A percentile compares a stretch with the other conserved stretches of the same genome.
These are phyloP conservation scores for Tholera decimalis DNA, from an alignment of 2,888 invertebrate genomes.

Conservation along the genomic window DNA sequence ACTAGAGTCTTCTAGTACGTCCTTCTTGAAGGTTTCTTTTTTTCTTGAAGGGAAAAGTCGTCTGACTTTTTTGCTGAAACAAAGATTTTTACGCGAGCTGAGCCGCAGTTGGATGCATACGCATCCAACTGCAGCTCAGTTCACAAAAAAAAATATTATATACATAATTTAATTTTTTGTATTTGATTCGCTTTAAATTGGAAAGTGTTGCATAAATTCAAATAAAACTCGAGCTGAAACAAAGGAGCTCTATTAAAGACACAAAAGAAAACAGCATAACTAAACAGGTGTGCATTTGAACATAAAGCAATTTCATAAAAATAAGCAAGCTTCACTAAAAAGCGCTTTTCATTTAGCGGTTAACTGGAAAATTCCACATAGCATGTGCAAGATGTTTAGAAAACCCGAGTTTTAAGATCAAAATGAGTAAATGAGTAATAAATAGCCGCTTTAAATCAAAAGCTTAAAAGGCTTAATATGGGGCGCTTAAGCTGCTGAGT, in stretches of 20 bases:
- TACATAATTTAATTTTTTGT: too few relatives aligned
- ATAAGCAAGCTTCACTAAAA: slow-evolving; percentile 21
- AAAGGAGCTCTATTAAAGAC: neutral
- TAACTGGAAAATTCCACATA: slow-evolving; percentile 35
- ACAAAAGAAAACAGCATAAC: slow-evolving; percentile 14
- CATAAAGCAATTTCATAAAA: slow-evolving; percentile 20
- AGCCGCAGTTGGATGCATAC: too few relatives aligned
- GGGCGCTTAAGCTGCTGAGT: slow-evolving; percentile 46
- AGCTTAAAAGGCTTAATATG: slow-evolving; percentile 48
- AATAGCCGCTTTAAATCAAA: slow-evolving; percentile 57
- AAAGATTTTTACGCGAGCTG: too few relatives aligned
- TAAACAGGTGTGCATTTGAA: slow-evolving; percentile 16
- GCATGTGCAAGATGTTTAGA: slow-evolving; percentile 47
- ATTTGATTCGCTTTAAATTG: too few relatives aligned
- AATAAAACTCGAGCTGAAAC: too few relatives aligned
- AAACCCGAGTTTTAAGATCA: slow-evolving; percentile 50
- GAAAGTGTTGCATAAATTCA: too few relatives aligned
- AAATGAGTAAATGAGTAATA: slow-evolving; percentile 58
- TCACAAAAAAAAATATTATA: too few relatives aligned
- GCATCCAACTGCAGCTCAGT: too few relatives aligned
- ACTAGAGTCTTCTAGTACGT: too few relatives aligned
- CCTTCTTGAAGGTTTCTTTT: too few relatives aligned
- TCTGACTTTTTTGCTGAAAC: too few relatives aligned
- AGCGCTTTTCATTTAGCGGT: slow-evolving; percentile 38
- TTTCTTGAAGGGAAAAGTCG: too few relatives aligned